Conservation (phyloP, 35 echinoderm and acorn worm genomes). For the Ophioderma brevispina region DNA sequence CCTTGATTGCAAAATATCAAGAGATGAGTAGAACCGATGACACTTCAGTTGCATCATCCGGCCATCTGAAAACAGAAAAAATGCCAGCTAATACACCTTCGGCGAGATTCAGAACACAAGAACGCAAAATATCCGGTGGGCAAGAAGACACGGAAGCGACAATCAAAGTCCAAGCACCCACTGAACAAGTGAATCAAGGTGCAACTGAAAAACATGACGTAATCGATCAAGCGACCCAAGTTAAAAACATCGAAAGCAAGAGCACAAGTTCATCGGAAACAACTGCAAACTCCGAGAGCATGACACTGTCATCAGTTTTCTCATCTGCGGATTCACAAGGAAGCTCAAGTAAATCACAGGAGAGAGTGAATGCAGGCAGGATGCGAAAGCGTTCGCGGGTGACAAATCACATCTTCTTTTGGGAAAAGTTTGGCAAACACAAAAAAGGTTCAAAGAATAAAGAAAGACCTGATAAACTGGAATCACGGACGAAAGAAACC, state of each 20-base stretch:
- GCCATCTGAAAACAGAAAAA: not conserved
- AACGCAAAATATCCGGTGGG: not conserved
- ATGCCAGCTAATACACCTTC: not conserved
- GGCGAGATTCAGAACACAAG: not conserved
- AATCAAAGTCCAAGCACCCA: not conserved
- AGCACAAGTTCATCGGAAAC: not conserved
- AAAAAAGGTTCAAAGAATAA: not conserved
- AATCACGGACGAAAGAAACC: not conserved
- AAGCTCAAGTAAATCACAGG: not conserved
- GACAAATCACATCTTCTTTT: slow-evolving; percentile 25
- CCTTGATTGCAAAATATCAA: slow-evolving; percentile 12
- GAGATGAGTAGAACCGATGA: slow-evolving; percentile 3
- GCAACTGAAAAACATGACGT: not conserved
- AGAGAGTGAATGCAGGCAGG: not conserved
- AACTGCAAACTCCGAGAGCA: not conserved
- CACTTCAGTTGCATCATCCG: not conserved
- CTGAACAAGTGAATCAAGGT: too few relatives aligned
- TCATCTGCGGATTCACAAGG: not conserved
- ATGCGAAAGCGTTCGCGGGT: not conserved
- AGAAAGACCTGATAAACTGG: not conserved
- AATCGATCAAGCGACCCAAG: not conserved
- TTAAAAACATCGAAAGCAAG: not conserved
- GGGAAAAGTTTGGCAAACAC: slow-evolving; percentile 19
- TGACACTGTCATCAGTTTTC: not conserved
- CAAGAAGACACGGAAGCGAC: not conserved